Evolutionary conservation across 30 jellyfish, hydroid and myxozoan genomes (phyloP).

Genomic region (Chrysaora quinquecirrha): DNA sequence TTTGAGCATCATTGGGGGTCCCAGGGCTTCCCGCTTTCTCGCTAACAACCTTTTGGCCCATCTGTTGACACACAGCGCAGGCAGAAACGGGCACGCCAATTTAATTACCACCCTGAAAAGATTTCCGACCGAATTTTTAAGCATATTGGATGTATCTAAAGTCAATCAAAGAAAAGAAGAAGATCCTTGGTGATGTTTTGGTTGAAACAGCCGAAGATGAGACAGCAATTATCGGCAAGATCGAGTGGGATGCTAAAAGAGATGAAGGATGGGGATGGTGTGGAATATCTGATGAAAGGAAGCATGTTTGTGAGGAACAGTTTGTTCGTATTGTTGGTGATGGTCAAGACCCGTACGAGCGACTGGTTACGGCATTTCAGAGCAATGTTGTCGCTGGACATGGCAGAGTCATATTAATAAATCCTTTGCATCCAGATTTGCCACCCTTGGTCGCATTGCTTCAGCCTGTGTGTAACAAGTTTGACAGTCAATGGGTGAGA

Average conservation of each 20-base stretch:
- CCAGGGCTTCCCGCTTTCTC: constrained; percentile 22
- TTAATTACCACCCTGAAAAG: constrained; percentile 12
- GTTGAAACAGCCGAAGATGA: constrained; percentile 43
- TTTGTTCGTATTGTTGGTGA: constrained; percentile 36
- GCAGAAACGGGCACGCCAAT: neutral
- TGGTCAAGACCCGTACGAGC: constrained; percentile 14
- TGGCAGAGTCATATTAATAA: constrained; percentile 8
- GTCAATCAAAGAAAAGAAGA: constrained; percentile 6
- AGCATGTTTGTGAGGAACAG: constrained; percentile 11
- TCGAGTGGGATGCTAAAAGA: constrained; percentile 27
- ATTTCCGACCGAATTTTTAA: constrained; percentile 21
- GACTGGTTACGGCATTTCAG: constrained; percentile 9
- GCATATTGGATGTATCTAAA: neutral
- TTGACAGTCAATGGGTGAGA: neutral
- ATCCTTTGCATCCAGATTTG: constrained; percentile 30
- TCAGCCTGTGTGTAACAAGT: constrained; percentile 32
- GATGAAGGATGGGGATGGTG: constrained; percentile 64
- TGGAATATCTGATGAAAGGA: constrained; percentile 18
- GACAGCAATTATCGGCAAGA: constrained; percentile 28
- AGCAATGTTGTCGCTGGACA: constrained; percentile 1
- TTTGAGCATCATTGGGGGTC: constrained; percentile 27
- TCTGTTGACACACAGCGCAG: constrained; percentile 19
- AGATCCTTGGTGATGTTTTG: constrained; percentile 3
- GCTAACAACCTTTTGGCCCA: constrained; percentile 27
- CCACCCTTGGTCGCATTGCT: constrained; percentile 41